Conservation (phyloP, 2,888 invertebrate species). For the Ormyrus pomaceus region DNA sequence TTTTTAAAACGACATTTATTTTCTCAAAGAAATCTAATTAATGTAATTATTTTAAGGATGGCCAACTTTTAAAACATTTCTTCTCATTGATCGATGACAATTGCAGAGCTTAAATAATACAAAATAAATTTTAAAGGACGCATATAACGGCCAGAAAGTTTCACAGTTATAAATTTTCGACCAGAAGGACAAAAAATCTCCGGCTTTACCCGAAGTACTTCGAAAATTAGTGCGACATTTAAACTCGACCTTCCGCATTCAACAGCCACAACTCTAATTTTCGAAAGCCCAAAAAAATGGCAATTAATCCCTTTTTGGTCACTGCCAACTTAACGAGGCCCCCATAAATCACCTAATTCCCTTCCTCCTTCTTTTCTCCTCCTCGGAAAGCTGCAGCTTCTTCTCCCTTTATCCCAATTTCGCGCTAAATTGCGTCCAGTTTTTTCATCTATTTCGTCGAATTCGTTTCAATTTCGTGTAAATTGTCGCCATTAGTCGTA, state of each 20-base stretch:
- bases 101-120: not conserved
- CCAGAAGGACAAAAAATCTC: too few species aligned
- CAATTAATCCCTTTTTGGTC: not conserved
- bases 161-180: too few species aligned
- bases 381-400: not conserved
- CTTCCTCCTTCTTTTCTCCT: not conserved
- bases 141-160: too few species aligned
- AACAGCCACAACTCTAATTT: too few species aligned
- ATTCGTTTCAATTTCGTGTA: not conserved
- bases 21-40: too few species aligned
- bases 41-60: too few species aligned
- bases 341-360: slow-evolving; percentile 34
- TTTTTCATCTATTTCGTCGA: slow-evolving; percentile 13
- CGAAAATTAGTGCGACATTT: not conserved
- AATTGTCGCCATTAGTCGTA: not conserved
- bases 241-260: too few species aligned
- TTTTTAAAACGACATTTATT: too few species aligned
- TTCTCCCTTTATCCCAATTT: not conserved
- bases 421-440: not conserved
- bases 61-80: too few species aligned
- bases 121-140: too few species aligned
- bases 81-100: too few species aligned
- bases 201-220: not conserved
- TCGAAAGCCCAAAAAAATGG: not conserved
- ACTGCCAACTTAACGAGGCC: not conserved